Conservation (phyloP, 1,140 invertebrate genomes). For the Drosophila grimshawi region DNA sequence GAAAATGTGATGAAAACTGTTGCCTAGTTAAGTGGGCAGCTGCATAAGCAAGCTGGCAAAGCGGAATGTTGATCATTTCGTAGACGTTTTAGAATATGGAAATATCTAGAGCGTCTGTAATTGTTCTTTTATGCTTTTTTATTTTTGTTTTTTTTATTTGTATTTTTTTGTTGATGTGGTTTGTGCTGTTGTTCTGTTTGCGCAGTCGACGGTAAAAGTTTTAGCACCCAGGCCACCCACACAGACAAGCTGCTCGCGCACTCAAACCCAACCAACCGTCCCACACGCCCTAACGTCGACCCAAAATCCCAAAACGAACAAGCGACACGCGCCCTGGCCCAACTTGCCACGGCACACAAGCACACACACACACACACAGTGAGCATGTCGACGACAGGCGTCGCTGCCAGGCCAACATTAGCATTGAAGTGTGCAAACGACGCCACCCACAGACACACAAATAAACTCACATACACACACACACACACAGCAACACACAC, state of each 20-base stretch:
- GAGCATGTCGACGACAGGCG: constrained; percentile 81
- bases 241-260: constrained; percentile 21
- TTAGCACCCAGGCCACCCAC: constrained; percentile 32
- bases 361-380: constrained; percentile 30
- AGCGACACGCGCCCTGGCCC: constrained; percentile 75
- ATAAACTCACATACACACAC: constrained; percentile 27
- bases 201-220: constrained; percentile 46
- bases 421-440: constrained; percentile 84
- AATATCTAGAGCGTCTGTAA: constrained; percentile 35
- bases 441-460: constrained; percentile 69
- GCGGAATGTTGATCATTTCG: background rate
- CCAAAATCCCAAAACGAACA: constrained; percentile 78
- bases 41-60: constrained; percentile 8
- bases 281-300: constrained; percentile 38
- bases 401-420: constrained; percentile 82
- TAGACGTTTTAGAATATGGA: constrained; percentile 2
- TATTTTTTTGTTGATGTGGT: constrained; percentile 41
- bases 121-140: constrained; percentile 23
- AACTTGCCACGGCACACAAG: constrained; percentile 38
- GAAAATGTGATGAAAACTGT: constrained; percentile 44
- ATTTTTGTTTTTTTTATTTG: constrained; percentile 19
- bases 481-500: constrained; percentile 21
- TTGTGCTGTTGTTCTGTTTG: constrained; percentile 40
- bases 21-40: constrained; percentile 58
- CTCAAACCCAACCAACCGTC: background rate